Percentiles rank a stretch among this genome's conserved stretches.
Evolutionary conservation across 37 sponge, comb jelly and placozoan species (phyloP).

Genomic region (Beroe ovata): DNA sequence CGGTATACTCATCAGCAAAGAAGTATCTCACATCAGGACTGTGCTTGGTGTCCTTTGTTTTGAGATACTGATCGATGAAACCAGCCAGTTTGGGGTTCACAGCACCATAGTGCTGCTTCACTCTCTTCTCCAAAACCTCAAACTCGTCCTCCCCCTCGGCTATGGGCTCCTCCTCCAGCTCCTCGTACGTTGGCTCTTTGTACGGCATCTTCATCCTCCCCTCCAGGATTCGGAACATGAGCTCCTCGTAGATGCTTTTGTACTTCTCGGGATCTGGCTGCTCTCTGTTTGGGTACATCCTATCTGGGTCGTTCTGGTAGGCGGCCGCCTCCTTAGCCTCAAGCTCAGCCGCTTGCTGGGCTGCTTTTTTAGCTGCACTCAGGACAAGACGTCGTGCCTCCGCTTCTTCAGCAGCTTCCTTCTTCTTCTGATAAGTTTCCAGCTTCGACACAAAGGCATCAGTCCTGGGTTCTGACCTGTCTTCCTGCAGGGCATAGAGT

Average conservation of each 20-base stretch:
- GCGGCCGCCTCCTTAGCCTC: no score
- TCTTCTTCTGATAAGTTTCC: background rate
- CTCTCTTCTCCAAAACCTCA: background rate
- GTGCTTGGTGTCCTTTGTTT: background rate
- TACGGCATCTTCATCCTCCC: background rate
- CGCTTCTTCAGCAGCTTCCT: background rate
- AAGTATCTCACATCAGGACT: background rate
- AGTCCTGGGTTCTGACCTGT: background rate
- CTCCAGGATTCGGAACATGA: background rate
- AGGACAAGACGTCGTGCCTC: background rate
- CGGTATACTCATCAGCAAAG: background rate
- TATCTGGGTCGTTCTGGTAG: no score
- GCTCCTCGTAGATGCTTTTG: background rate
- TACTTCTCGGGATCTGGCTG: background rate
- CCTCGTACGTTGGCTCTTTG: background rate
- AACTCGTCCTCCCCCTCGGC: background rate
- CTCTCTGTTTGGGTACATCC: no score
- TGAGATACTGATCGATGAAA: background rate
- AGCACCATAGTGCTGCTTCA: background rate
- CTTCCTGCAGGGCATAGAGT: background rate
- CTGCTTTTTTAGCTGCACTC: background rate
- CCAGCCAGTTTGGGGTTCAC: no score
- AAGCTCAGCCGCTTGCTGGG: background rate
- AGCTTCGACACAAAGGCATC: background rate
- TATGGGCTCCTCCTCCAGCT: background rate